These are phyloP conservation scores for Leptodactylus fallax DNA, from an alignment of 2,797 vertebrate species.

Conservation along the genomic window DNA sequence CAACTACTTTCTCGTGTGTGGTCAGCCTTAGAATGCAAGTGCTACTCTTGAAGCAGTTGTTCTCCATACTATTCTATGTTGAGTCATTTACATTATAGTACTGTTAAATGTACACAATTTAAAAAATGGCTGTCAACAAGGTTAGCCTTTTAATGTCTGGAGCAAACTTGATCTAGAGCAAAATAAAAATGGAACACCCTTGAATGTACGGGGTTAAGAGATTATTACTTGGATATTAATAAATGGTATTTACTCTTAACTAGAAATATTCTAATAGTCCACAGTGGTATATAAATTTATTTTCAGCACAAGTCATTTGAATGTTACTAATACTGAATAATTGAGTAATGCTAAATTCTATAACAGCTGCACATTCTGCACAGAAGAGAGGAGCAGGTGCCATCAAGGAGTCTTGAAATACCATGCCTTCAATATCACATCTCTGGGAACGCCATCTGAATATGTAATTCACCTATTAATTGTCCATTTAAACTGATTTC, in stretches of 20 bases:
- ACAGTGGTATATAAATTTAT: background rate
- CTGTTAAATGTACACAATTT: background rate
- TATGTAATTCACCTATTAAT: slow-evolving; percentile 52
- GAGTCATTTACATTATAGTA: background rate
- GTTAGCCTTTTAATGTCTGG: background rate
- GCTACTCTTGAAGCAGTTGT: no score
- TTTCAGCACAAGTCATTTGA: background rate
- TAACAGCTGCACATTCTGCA: slow-evolving; percentile 51
- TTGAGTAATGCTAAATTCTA: slow-evolving; percentile 57
- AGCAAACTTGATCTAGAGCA: background rate
- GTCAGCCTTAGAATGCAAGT: no score
- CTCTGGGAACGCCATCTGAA: slow-evolving; percentile 56
- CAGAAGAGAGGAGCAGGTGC: slow-evolving; percentile 57
- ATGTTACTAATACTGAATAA: slow-evolving; percentile 47
- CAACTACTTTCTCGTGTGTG: no score
- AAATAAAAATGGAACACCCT: background rate
- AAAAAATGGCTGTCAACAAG: background rate
- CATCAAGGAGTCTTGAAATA: slow-evolving; percentile 61
- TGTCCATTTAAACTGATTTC: slow-evolving; percentile 54
- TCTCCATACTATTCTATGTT: background rate
- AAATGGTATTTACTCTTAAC: background rate
- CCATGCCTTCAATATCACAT: slow-evolving; percentile 49
- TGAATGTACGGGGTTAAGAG: no score
- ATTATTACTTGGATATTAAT: background rate
- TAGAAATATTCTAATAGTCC: background rate